These are phyloP conservation scores for Limulus polyphemus DNA, from an alignment of 2,888 invertebrate genomes.

Conservation along the genomic window DNA sequence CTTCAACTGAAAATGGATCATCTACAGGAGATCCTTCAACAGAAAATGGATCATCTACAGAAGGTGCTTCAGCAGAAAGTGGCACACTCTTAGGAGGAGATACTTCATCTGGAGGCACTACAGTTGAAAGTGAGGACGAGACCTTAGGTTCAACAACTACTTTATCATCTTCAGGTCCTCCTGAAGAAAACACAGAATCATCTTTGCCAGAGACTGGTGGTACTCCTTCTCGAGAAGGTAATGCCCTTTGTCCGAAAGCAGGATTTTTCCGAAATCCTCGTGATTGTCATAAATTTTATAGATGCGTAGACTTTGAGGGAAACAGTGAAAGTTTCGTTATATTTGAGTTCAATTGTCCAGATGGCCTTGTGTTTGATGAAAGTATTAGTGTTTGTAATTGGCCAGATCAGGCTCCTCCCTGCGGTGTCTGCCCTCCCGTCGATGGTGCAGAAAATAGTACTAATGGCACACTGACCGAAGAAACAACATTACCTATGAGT, in stretches of 20 bases:
- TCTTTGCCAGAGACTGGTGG: neutral
- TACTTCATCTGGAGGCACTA: too few species aligned
- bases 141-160: too few species aligned
- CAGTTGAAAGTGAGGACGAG: too few species aligned
- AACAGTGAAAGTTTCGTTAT: constrained; percentile 14
- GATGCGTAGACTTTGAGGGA: constrained; percentile 23
- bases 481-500: too few species aligned
- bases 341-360: constrained; percentile 25
- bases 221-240: neutral
- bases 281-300: constrained; percentile 26
- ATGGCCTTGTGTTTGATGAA: constrained; percentile 25
- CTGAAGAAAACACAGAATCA: neutral
- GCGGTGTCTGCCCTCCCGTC: constrained; percentile 35
- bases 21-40: neutral
- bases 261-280: constrained; percentile 26
- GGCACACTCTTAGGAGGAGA: too few species aligned
- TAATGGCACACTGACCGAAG: neutral
- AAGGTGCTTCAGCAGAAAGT: neutral
- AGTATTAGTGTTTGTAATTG: constrained; percentile 25
- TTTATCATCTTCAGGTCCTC: too few species aligned
- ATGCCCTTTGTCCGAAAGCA: constrained; percentile 9
- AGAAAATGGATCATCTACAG: neutral
- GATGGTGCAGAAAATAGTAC: too few species aligned
- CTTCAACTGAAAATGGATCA: constrained; percentile 1
- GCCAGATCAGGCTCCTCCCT: constrained; percentile 24